Evolutionary conservation across 2,113 vertebrate species (phyloP).

Genomic region (Rafetus swinhoei): DNA sequence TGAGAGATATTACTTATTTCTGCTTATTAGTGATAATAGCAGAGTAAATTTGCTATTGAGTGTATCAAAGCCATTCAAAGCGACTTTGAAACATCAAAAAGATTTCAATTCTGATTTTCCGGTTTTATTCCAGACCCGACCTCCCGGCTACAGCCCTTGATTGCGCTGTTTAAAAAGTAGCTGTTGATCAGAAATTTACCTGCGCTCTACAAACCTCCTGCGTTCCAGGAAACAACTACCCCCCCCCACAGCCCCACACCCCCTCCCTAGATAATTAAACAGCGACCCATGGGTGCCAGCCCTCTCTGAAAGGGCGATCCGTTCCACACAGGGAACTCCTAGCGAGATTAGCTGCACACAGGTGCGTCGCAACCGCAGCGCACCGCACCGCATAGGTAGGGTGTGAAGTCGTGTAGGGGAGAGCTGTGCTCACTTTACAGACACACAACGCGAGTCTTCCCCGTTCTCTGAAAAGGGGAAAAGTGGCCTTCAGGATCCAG

Average conservation of each 20-base stretch:
- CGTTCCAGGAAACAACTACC: background rate
- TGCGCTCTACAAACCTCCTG: background rate
- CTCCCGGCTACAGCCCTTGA: conserved; percentile 61
- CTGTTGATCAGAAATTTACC: conserved; percentile 12
- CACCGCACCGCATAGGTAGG: background rate
- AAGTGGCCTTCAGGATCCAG: background rate
- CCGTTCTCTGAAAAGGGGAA: background rate
- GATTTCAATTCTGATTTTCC: conserved; percentile 67
- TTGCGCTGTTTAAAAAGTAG: conserved; percentile 39
- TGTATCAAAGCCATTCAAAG: conserved; percentile 67
- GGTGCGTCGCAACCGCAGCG: background rate
- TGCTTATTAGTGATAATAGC: conserved; percentile 72
- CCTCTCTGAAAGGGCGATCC: background rate
- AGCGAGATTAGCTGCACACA: background rate
- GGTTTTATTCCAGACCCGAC: conserved; percentile 65
- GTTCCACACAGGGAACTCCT: background rate
- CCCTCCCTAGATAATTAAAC: background rate
- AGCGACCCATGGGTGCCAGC: too few relatives aligned
- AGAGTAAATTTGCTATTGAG: conserved; percentile 65
- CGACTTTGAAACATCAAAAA: conserved; percentile 69
- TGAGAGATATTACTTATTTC: conserved; percentile 67
- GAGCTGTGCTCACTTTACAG: background rate
- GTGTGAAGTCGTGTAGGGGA: background rate
- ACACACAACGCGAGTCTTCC: background rate
- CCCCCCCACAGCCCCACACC: background rate